Percentiles rank a stretch among this genome's conserved stretches.
phyloP scores from a whole-genome alignment of 1,140 invertebrate genomes.

The Leptinotarsa texana region DNA sequence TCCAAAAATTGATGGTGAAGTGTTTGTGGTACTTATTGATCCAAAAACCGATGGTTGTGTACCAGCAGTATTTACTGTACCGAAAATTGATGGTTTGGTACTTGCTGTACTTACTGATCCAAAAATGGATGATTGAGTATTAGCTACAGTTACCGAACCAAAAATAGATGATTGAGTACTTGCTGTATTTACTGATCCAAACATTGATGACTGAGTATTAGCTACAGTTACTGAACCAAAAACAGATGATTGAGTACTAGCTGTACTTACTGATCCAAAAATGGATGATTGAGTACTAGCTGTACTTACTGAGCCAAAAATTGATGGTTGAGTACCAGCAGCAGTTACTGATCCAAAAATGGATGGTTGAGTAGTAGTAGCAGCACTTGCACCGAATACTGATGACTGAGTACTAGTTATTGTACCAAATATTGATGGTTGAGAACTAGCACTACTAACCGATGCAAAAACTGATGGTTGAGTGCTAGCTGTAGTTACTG shows the following conservation, averaged over 20 bases:
- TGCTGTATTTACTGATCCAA: constrained; percentile 24
- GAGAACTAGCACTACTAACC: constrained; percentile 12
- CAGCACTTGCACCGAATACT: constrained; percentile 22
- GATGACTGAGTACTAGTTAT: constrained; percentile 20
- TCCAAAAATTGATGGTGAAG: constrained; percentile 26
- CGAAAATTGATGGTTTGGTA: constrained; percentile 23
- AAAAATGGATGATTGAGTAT: constrained; percentile 22
- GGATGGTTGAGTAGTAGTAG: constrained; percentile 24
- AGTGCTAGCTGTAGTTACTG: constrained; percentile 6
- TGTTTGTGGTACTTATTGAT: neutral
- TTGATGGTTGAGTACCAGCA: constrained; percentile 11
- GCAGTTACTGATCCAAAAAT: constrained; percentile 20
- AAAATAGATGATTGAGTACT: constrained; percentile 21
- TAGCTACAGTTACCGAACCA: neutral
- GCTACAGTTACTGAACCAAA: neutral
- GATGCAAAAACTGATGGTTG: constrained; percentile 28
- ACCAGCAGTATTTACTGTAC: constrained; percentile 4
- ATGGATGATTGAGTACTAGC: constrained; percentile 11
- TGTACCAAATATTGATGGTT: constrained; percentile 32
- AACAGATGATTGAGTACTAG: constrained; percentile 23
- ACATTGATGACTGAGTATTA: constrained; percentile 13
- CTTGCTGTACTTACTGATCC: constrained; percentile 22
- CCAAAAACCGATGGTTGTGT: constrained; percentile 12
- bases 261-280: constrained; percentile 28
- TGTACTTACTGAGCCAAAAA: constrained; percentile 19